Conservation (phyloP, 1,140 invertebrate genomes). For the Scaptomyza hsui region DNA sequence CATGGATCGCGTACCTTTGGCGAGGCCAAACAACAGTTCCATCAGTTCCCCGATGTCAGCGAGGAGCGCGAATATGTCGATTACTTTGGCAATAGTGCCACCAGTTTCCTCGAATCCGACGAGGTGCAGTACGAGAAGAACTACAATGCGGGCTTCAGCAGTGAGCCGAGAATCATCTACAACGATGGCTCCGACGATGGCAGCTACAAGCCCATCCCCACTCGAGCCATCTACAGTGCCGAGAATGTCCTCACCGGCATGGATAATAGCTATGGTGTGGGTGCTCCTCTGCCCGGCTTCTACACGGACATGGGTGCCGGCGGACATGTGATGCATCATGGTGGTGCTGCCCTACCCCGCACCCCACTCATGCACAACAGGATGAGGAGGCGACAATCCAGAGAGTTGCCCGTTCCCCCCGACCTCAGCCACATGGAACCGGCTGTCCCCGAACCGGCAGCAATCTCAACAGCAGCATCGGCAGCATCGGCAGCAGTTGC, state of each 20-base stretch:
- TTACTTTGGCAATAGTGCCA: constrained; percentile 77
- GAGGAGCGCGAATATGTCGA: constrained; percentile 80
- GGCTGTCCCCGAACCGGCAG: background rate
- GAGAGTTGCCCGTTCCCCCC: constrained; percentile 69
- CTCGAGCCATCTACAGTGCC: constrained; percentile 72
- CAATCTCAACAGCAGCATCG: background rate
- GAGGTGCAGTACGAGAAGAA: constrained; percentile 82
- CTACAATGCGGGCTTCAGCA: constrained; percentile 78
- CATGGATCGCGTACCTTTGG: constrained; percentile 70
- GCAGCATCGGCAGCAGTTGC: background rate
- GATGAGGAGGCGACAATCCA: constrained; percentile 67
- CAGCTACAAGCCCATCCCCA: constrained; percentile 50
- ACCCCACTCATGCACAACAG: constrained; percentile 79
- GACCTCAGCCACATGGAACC: background rate
- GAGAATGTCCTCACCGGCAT: constrained; percentile 63
- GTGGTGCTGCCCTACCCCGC: constrained; percentile 62
- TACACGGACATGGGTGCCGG: constrained; percentile 47
- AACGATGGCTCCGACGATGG: constrained; percentile 73
- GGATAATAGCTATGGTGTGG: constrained; percentile 22
- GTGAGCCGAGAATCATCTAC: constrained; percentile 83
- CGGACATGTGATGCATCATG: constrained; percentile 31
- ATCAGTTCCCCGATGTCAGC: constrained; percentile 77
- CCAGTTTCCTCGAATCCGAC: constrained; percentile 78
- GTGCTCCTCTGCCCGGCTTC: constrained; percentile 30
- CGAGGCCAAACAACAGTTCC: constrained; percentile 82